A percentile compares a stretch with the other conserved stretches of the same genome.
These are phyloP conservation scores for Cerceris ruficornis DNA, from an alignment of 2,888 invertebrate genomes.

Conservation along the genomic window DNA sequence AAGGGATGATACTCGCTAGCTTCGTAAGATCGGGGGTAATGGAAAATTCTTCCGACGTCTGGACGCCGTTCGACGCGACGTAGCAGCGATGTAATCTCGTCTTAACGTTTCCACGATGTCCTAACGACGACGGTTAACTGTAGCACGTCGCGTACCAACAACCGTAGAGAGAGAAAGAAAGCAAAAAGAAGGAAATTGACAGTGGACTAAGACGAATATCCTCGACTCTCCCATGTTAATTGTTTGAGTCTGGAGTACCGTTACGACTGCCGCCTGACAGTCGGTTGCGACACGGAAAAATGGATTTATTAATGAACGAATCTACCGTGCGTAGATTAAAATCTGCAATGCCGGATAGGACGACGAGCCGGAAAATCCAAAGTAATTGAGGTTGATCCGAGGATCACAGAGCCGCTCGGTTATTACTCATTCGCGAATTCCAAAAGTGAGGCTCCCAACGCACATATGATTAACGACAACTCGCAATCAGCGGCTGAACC, in stretches of 20 bases:
- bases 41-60: no score
- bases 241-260: slow-evolving; percentile 10
- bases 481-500: slow-evolving; percentile 29
- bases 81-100: no score
- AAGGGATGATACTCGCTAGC: slow-evolving; percentile 11
- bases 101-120: no score
- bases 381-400: slow-evolving; percentile 8
- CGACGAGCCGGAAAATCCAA: slow-evolving; percentile 5
- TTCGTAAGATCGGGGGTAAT: background rate
- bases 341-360: slow-evolving; percentile 14
- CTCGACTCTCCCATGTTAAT: background rate
- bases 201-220: no score
- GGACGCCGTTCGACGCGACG: background rate
- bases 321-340: slow-evolving; percentile 17
- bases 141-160: no score
- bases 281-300: background rate
- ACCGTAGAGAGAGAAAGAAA: no score
- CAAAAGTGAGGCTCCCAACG: slow-evolving; percentile 42
- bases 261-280: slow-evolving; percentile 20
- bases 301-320: slow-evolving; percentile 38
- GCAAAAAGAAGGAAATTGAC: no score
- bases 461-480: slow-evolving; percentile 38
- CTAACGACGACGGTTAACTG: no score
- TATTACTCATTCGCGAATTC: slow-evolving; percentile 33
- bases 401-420: slow-evolving; percentile 11